phyloP scores from a whole-genome alignment of 2,888 invertebrate genomes.

The Dryobota labecula region DNA sequence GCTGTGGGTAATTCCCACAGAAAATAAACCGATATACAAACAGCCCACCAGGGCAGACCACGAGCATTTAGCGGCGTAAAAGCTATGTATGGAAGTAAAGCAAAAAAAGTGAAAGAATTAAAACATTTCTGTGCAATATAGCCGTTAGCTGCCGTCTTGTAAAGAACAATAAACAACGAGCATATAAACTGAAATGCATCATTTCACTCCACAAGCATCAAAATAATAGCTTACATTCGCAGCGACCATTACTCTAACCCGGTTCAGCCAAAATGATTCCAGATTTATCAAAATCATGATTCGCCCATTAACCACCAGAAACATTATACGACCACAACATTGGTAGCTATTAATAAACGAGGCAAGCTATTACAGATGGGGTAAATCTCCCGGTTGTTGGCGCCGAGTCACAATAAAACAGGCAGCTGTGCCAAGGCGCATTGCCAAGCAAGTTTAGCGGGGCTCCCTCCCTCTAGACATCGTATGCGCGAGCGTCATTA shows the following conservation, averaged over 20 bases:
- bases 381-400: conserved; percentile 82
- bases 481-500: conserved; percentile 61
- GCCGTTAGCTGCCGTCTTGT: neutral
- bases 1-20: neutral
- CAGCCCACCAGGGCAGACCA: neutral
- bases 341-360: conserved; percentile 80
- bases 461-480: conserved; percentile 61
- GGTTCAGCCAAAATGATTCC: conserved; percentile 69
- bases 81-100: neutral
- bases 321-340: conserved; percentile 77
- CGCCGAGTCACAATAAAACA: conserved; percentile 81
- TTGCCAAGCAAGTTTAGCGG: conserved; percentile 82
- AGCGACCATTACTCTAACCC: conserved; percentile 56
- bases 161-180: conserved; percentile 30
- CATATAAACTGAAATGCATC: conserved; percentile 30
- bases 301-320: conserved; percentile 76
- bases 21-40: conserved; percentile 8
- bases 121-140: conserved; percentile 16
- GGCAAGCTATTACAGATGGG: conserved; percentile 78
- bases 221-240: conserved; percentile 55
- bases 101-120: conserved; percentile 14
- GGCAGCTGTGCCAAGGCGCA: conserved; percentile 80
- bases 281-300: conserved; percentile 78
- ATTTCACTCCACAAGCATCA: conserved; percentile 43
- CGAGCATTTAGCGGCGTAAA: neutral